phyloP scores from a whole-genome alignment of 1,140 invertebrate genomes.

The Tetramorium simillimum region DNA sequence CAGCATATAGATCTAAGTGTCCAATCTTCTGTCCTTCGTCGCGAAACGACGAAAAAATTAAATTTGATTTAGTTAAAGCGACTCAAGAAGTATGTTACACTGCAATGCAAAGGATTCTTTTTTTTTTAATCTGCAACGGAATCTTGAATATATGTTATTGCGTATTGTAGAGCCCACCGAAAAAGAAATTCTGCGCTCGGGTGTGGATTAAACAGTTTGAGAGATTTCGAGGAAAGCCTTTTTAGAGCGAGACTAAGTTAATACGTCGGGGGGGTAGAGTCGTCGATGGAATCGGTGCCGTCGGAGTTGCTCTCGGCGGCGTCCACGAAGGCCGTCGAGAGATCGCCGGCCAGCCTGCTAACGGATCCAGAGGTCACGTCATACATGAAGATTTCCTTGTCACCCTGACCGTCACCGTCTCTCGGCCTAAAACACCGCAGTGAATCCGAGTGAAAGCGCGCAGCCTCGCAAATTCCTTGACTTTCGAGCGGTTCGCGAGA shows the following conservation, averaged over 20 bases:
- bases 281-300: constrained; percentile 77
- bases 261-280: constrained; percentile 36
- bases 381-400: constrained; percentile 94
- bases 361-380: constrained; percentile 89
- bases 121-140: neutral
- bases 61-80: neutral
- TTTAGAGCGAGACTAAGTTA: constrained; percentile 15
- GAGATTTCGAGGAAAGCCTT: neutral
- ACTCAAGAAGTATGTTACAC: neutral
- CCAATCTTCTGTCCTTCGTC: neutral
- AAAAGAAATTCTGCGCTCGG: neutral
- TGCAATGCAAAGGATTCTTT: neutral
- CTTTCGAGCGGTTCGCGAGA: constrained; percentile 20
- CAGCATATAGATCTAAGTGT: neutral
- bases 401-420: constrained; percentile 83
- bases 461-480: constrained; percentile 30
- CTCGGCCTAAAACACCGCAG: constrained; percentile 82
- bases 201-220: neutral
- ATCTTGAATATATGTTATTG: constrained; percentile 6
- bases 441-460: constrained; percentile 51
- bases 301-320: constrained; percentile 93
- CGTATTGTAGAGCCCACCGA: neutral
- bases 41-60: neutral
- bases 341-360: constrained; percentile 90
- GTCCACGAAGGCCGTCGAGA: constrained; percentile 93